These are phyloP conservation scores for Uloborus plumipes DNA, from an alignment of 2,888 invertebrate genomes.

Conservation along the genomic window DNA sequence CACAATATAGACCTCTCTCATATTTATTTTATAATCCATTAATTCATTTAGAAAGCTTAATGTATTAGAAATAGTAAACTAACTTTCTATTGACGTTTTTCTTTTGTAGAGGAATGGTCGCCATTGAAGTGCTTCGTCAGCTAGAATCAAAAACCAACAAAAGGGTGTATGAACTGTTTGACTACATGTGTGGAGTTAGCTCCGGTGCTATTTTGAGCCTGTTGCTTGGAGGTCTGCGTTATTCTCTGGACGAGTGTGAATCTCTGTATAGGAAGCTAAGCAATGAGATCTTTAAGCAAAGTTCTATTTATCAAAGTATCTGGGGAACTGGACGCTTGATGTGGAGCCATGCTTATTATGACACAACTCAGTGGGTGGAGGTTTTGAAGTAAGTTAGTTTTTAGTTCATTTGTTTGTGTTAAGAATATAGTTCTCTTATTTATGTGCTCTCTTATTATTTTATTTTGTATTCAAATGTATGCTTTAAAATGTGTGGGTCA, in stretches of 20 bases:
- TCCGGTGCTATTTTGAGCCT: constrained; percentile 82
- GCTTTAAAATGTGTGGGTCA: too few species aligned
- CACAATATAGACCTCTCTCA: too few species aligned
- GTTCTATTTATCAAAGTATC: constrained; percentile 73
- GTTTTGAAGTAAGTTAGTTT: constrained; percentile 75
- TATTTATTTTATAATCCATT: too few species aligned
- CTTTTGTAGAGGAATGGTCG: constrained; percentile 81
- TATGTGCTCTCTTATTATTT: too few species aligned
- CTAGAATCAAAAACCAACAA: constrained; percentile 79
- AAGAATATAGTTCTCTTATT: too few species aligned
- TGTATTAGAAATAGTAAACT: too few species aligned
- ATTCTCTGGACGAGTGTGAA: constrained; percentile 77
- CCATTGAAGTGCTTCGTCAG: constrained; percentile 84
- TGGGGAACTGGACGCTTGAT: constrained; percentile 82
- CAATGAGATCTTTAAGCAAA: constrained; percentile 79
- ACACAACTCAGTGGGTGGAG: constrained; percentile 85
- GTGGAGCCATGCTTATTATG: constrained; percentile 90
- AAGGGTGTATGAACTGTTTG: constrained; percentile 83
- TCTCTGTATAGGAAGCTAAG: constrained; percentile 77
- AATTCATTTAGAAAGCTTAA: too few species aligned
- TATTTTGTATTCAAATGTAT: too few species aligned
- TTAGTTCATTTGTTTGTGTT: constrained; percentile 66
- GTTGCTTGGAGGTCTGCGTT: constrained; percentile 78
- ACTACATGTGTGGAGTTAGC: constrained; percentile 87
- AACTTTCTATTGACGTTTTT: too few species aligned